Percentiles rank a stretch among this genome's conserved stretches.
phyloP scores from a whole-genome alignment of 2,797 vertebrate genomes.

The Chelon labrosus region DNA sequence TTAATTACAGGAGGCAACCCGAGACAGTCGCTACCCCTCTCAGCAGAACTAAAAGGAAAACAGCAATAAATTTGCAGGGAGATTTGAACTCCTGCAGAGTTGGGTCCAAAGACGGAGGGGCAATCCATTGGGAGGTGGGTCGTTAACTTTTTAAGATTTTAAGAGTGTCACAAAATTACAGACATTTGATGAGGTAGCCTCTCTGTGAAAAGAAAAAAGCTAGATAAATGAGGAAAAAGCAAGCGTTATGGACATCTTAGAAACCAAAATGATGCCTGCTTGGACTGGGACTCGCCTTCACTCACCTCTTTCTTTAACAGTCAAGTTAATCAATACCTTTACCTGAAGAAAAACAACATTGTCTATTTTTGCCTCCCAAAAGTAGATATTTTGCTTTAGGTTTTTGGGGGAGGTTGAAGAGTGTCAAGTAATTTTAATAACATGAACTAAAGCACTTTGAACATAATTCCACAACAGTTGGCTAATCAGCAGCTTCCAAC shows the following conservation, averaged over 20 bases:
- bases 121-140: not conserved
- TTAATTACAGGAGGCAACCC: conserved; percentile 61
- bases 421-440: conserved; percentile 4
- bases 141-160: not conserved
- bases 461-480: not conserved
- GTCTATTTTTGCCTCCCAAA: conserved; percentile 1
- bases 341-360: not conserved
- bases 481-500: not conserved
- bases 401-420: not conserved
- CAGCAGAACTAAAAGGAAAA: conserved; percentile 52
- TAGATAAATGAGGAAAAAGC: not conserved
- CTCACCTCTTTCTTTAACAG: conserved; percentile 13
- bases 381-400: not conserved
- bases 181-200: conserved; percentile 1
- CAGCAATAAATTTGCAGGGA: conserved; percentile 43
- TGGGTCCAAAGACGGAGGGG: conserved; percentile 9
- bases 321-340: conserved; percentile 29
- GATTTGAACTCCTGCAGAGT: conserved; percentile 25
- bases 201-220: not conserved
- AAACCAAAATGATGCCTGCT: conserved; percentile 5
- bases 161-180: conserved; percentile 1
- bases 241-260: conserved; percentile 2
- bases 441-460: not conserved
- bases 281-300: conserved; percentile 21
- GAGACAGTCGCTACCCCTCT: conserved; percentile 28